These are phyloP conservation scores for Coreius guichenoti DNA, from an alignment of 2,797 vertebrate genomes.

Conservation along the genomic window DNA sequence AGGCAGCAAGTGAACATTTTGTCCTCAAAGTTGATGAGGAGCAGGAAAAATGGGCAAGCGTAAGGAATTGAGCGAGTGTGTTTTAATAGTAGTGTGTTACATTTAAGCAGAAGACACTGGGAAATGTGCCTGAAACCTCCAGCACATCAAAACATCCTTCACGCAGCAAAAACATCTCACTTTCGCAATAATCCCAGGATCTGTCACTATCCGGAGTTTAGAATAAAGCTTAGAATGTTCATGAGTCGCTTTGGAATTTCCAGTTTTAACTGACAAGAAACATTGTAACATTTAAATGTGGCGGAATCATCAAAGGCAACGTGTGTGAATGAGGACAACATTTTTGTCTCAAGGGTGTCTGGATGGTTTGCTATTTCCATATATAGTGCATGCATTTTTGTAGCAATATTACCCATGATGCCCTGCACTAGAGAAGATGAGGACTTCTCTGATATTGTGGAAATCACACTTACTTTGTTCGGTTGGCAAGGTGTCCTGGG, in stretches of 20 bases:
- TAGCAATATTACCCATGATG: not conserved
- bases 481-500: constrained; percentile 70
- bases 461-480: constrained; percentile 60
- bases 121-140: too few species aligned
- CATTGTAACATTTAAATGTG: not conserved
- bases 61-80: too few species aligned
- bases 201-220: not conserved
- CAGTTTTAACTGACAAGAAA: not conserved
- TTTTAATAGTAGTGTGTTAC: too few species aligned
- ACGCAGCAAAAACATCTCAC: not conserved
- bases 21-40: too few species aligned
- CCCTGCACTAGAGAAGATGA: not conserved
- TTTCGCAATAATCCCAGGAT: not conserved
- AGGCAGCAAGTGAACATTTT: too few species aligned
- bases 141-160: not conserved
- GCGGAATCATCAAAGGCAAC: not conserved
- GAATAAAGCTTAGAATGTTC: not conserved
- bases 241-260: not conserved
- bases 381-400: not conserved
- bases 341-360: not conserved
- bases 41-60: too few species aligned
- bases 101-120: not conserved
- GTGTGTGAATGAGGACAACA: too few species aligned
- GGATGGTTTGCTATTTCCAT: not conserved
- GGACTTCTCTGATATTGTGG: not conserved